Percentiles rank a stretch among this genome's conserved stretches.
Conservation (phyloP, 1,140 invertebrate genomes). For the Bombyx mandarina region DNA sequence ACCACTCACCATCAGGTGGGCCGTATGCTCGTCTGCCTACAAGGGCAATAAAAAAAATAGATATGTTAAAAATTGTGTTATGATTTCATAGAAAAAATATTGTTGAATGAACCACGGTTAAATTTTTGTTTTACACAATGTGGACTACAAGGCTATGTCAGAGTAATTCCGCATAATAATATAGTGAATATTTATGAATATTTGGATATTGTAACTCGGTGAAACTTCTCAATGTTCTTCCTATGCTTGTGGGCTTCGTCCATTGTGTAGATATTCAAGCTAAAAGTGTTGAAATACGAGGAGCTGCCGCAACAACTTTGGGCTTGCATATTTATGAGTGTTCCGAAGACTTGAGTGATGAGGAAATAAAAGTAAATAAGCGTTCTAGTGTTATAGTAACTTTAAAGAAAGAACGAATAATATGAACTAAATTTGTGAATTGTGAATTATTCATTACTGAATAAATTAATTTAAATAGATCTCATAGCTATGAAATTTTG, state of each 20-base stretch:
- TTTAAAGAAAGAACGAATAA: conserved; percentile 10
- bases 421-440: neutral
- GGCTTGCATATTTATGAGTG: conserved; percentile 55
- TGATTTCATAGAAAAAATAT: too few species aligned
- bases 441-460: too few species aligned
- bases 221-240: conserved; percentile 28
- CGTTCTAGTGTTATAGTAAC: conserved; percentile 23
- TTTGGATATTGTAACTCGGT: conserved; percentile 41
- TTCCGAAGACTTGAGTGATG: conserved; percentile 48
- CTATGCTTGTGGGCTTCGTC: conserved; percentile 27
- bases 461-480: too few species aligned
- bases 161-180: conserved; percentile 6
- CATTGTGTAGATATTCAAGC: conserved; percentile 38
- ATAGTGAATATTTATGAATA: conserved; percentile 48
- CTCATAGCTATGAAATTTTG: too few species aligned
- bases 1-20: too few species aligned
- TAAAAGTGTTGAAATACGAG: conserved; percentile 41
- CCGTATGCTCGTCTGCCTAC: too few species aligned
- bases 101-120: too few species aligned
- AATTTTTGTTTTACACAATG: too few species aligned
- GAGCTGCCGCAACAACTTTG: conserved; percentile 35
- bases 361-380: conserved; percentile 42
- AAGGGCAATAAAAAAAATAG: conserved; percentile 10
- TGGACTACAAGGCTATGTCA: too few species aligned
- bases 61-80: neutral